Base-by-base conservation (phyloP, 2,888 invertebrate species). In the Hirudinaria manillensis region DNA sequence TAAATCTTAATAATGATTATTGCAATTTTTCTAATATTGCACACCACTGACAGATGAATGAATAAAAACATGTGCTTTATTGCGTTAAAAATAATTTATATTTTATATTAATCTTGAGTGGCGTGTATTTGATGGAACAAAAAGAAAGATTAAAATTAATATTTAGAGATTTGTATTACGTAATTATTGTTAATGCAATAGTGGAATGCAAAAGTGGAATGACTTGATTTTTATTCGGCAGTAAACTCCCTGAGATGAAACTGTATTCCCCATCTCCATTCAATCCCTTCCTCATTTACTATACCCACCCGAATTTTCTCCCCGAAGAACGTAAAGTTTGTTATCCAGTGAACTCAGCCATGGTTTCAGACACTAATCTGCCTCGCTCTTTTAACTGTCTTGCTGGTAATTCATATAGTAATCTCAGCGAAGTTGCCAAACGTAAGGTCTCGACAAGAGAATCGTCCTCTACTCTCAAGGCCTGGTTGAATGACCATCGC, bases 381-480 rank as follows among this genome's bases (percentile, higher is more conserved):
- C 45, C 3, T 45, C 16, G 45, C 45, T 45, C 45, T 45, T 45
- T 45, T 10, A 45, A 45, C 45, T 45, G 45, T 45, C 45, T 45
- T 45, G 45, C 16, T 45, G 45, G 45, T 45, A 45, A 3, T 45
- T 45, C 45, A 61, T 61, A 27, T 10, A 61, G 61, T n/a, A 61
- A 27, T 27, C 61, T 61, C 29, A 61, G 24, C 24, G 61, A 61
- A 27, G 61, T 10, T 29, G 61, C 24, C 29, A 51, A 29, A 55
- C 72, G 72, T 24, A 72, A 72, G 72, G 19, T 38, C 38, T 70
- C 70, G 10, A 51, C 29, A 21, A n/a, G 73, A 34, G 73, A 56
- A 13, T 36, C 65, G 3, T 56, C 65, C 13, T 10, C 73, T n/a
- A 32, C 73, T n/a, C 38, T 73, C n/a, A 73, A 73, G 45, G 65